A percentile compares a stretch with the other conserved stretches of the same genome.
Conservation (phyloP, 2,113 vertebrate species). For the Cyphomyrus discorhynchus region DNA sequence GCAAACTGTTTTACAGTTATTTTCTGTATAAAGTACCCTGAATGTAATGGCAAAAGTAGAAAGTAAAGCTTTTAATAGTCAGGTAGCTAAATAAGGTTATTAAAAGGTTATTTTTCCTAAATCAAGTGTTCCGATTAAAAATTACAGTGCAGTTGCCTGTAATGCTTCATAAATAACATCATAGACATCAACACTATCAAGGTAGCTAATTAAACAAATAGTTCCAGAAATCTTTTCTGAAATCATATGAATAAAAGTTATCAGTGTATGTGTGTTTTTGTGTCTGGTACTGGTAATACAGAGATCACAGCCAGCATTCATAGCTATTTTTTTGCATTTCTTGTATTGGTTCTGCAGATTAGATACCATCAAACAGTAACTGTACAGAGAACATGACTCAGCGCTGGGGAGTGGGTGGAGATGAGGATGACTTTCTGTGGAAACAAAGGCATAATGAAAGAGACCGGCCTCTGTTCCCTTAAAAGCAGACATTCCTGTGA, state of each 20-base stretch:
- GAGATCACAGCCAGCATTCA: background rate
- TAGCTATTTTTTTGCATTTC: background rate
- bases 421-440: background rate
- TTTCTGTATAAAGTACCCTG: background rate
- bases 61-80: background rate
- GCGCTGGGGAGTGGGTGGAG: background rate
- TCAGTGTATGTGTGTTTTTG: background rate
- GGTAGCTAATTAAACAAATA: background rate
- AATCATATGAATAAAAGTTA: background rate
- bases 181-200: background rate
- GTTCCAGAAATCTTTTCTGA: background rate
- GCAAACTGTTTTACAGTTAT: background rate
- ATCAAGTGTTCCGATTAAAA: background rate
- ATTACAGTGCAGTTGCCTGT: background rate
- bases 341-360: background rate
- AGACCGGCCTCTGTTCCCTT: background rate
- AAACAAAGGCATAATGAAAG: background rate
- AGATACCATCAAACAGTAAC: background rate
- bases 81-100: background rate
- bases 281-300: background rate
- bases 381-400: background rate
- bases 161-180: background rate
- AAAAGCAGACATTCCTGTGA: background rate
- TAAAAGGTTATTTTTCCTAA: background rate
- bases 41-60: background rate